Conservation (phyloP, 2,888 invertebrate species). For the Agonum fuliginosum region DNA sequence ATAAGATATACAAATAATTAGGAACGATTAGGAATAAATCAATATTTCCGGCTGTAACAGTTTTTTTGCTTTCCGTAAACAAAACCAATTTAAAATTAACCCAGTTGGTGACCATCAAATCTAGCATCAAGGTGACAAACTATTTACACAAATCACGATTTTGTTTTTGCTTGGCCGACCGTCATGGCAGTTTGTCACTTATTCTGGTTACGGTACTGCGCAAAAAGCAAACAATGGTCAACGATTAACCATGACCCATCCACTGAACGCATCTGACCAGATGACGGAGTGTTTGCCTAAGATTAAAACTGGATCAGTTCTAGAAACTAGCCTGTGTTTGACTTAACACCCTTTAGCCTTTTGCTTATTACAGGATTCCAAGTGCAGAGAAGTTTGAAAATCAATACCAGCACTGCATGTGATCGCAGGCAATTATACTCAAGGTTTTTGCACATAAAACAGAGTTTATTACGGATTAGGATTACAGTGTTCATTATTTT, state of each 20-base stretch:
- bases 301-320: not conserved
- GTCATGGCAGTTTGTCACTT: constrained; percentile 29
- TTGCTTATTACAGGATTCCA: not conserved
- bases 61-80: constrained; percentile 5
- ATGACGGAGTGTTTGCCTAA: not conserved
- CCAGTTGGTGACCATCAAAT: constrained; percentile 22
- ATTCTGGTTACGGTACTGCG: constrained; percentile 42
- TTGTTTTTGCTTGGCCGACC: constrained; percentile 34
- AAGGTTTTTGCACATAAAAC: constrained; percentile 2
- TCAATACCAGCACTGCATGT: constrained; percentile 27
- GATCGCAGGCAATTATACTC: not conserved
- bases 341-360: not conserved
- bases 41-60: not conserved
- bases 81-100: constrained; percentile 4
- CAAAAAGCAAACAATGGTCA: constrained; percentile 37
- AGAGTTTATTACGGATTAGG: constrained; percentile 15
- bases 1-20: no score
- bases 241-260: constrained; percentile 33
- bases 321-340: not conserved
- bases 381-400: constrained; percentile 24
- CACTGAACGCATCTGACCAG: constrained; percentile 2
- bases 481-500: constrained; percentile 12
- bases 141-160: constrained; percentile 37
- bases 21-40: no score
- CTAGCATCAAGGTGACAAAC: constrained; percentile 29